Evolutionary conservation across 2,113 vertebrate species (phyloP).

Genomic region (Oreochromis spilurus): DNA sequence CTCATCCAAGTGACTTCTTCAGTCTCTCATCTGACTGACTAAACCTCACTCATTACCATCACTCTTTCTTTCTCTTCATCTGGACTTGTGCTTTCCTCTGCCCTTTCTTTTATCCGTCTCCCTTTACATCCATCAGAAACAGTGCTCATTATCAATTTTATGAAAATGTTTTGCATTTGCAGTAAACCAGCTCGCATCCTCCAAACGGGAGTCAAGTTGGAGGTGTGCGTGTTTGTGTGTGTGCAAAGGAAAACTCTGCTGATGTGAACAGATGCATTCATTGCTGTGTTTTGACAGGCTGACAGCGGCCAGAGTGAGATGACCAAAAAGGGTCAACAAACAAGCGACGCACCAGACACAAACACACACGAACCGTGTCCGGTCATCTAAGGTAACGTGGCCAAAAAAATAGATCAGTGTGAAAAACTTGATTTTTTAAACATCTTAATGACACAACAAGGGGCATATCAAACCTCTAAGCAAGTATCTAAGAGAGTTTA

Average conservation of each 20-base stretch:
- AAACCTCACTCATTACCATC: background rate
- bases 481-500: background rate
- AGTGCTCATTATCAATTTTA: background rate
- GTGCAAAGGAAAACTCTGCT: background rate
- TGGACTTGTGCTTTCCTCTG: background rate
- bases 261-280: conserved; percentile 19
- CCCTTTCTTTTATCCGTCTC: background rate
- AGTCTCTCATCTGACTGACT: conserved; percentile 42
- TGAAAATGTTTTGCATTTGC: background rate
- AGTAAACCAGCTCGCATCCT: background rate
- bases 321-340: background rate
- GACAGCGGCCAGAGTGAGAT: background rate
- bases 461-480: background rate
- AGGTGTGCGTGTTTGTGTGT: background rate
- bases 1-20: too few relatives aligned
- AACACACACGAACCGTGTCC: background rate
- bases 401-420: background rate
- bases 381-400: background rate
- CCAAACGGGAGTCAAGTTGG: background rate
- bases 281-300: conserved; percentile 7
- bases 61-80: background rate
- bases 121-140: background rate
- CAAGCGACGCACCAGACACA: background rate
- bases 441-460: background rate
- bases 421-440: background rate